Percentiles rank a stretch among this genome's conserved stretches.
Evolutionary conservation across 2,113 vertebrate species (phyloP).

Genomic region (Grallaria varia): DNA sequence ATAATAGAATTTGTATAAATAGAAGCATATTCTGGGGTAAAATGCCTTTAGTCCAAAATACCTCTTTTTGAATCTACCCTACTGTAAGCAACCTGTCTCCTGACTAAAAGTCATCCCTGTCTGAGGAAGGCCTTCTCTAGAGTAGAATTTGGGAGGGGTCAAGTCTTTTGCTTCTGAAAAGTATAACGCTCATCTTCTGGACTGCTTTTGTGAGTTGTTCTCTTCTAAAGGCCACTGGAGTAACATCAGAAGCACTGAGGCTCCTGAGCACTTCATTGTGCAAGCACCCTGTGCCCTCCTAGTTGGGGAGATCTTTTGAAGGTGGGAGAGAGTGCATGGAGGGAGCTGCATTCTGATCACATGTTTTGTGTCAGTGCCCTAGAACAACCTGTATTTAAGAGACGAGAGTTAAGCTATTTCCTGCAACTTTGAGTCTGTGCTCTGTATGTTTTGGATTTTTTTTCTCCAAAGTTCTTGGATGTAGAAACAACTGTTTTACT

Average conservation of each 20-base stretch:
- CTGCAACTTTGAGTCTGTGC: neutral
- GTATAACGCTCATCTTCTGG: neutral
- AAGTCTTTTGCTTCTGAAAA: neutral
- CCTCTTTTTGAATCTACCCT: accelerated
- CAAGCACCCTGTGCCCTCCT: neutral
- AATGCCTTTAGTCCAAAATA: neutral
- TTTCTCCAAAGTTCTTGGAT: neutral
- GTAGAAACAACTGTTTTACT: neutral
- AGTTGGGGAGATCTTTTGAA: neutral
- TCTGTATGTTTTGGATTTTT: neutral
- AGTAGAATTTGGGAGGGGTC: neutral
- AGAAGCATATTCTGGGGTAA: neutral
- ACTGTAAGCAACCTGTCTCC: neutral
- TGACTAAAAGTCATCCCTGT: neutral
- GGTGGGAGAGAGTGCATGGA: neutral
- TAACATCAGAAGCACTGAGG: neutral
- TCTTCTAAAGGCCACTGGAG: neutral
- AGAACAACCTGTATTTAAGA: neutral
- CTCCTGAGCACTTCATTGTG: accelerated
- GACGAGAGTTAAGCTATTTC: neutral
- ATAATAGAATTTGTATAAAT: neutral
- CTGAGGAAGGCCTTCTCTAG: neutral
- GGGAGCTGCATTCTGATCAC: accelerated
- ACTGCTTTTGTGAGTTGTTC: neutral
- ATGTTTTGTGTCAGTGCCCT: accelerated